Evolutionary conservation across 2,797 vertebrate genomes (phyloP).

Genomic region (Hemibagrus guttatus): DNA sequence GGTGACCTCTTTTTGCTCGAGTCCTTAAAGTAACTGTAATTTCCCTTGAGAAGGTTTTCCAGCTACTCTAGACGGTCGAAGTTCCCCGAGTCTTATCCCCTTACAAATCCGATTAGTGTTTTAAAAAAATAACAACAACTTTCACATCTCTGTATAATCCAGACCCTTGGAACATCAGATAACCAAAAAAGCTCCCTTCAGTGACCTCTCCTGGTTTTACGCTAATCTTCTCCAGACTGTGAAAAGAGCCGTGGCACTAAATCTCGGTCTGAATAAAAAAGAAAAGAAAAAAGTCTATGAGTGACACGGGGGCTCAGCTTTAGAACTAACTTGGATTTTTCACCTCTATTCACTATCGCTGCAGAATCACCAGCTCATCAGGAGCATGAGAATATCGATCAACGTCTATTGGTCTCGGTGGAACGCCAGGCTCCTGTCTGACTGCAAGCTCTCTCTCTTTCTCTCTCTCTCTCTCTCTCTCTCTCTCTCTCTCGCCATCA

Average conservation of each 20-base stretch:
- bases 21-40: background rate
- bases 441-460: background rate
- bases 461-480: background rate
- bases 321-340: slow-evolving; percentile 19
- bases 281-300: background rate
- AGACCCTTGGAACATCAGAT: background rate
- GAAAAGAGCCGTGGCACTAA: background rate
- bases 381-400: slow-evolving; percentile 31
- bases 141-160: background rate
- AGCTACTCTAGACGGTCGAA: background rate
- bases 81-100: too few relatives aligned
- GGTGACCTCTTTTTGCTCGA: background rate
- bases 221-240: slow-evolving; percentile 2
- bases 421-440: background rate
- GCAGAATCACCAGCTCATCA: slow-evolving; percentile 29
- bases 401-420: slow-evolving; percentile 1
- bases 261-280: background rate
- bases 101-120: background rate
- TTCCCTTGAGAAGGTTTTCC: background rate
- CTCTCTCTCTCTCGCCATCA: background rate
- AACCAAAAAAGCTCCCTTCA: background rate
- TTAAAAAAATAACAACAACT: background rate
- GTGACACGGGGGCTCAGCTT: background rate
- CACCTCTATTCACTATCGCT: background rate
- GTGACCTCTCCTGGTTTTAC: background rate